These are phyloP conservation scores for Psephotus haematonotus DNA, from an alignment of 2,113 vertebrate species.

Conservation along the genomic window DNA sequence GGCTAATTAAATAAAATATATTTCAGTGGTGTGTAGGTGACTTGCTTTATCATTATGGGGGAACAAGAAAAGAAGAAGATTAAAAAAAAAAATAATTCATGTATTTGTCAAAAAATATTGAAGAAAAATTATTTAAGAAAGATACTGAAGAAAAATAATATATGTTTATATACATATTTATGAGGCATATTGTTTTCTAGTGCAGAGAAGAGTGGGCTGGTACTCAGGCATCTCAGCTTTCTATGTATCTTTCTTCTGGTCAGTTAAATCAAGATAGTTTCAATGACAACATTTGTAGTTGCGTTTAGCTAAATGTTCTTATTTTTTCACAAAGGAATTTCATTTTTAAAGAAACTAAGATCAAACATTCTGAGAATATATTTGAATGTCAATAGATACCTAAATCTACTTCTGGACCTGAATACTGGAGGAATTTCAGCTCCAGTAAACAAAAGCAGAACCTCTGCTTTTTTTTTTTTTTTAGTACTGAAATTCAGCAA, in stretches of 20 bases:
- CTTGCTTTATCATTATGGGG: background rate
- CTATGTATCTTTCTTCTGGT: background rate
- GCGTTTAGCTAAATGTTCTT: background rate
- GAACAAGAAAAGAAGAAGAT: background rate
- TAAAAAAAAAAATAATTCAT: background rate
- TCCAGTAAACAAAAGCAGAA: background rate
- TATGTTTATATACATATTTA: background rate
- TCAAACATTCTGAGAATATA: background rate
- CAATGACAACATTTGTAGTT: background rate
- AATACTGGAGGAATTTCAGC: background rate
- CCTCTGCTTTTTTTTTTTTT: fast-evolving
- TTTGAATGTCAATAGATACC: background rate
- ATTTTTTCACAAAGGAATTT: background rate
- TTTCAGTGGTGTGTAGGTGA: background rate
- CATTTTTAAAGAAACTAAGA: background rate
- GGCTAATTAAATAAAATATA: constrained; percentile 8
- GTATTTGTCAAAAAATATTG: background rate
- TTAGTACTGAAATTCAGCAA: background rate
- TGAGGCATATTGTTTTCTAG: background rate
- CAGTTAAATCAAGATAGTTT: background rate
- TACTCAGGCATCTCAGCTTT: background rate
- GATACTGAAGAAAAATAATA: background rate
- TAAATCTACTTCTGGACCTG: background rate
- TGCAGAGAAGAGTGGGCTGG: background rate
- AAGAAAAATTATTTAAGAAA: background rate